These are phyloP conservation scores for Triplophysa yarkandensis DNA, from an alignment of 2,797 vertebrate species.

Conservation along the genomic window DNA sequence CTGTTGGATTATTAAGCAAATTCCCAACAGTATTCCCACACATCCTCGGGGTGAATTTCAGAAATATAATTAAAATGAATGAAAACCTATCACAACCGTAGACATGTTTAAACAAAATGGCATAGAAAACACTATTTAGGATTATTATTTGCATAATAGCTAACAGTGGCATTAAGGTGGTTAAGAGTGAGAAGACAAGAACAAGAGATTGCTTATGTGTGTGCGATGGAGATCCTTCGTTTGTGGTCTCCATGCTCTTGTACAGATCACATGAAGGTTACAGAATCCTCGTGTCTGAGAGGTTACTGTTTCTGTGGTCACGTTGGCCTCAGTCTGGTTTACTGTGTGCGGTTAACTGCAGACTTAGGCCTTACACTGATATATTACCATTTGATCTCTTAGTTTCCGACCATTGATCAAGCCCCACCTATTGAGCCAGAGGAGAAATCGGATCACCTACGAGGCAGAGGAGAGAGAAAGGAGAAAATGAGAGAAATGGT, in stretches of 20 bases:
- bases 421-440: constrained; percentile 80
- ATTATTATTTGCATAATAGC: constrained; percentile 25
- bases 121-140: constrained; percentile 12
- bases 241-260: constrained; percentile 51
- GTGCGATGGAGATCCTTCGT: not conserved
- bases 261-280: constrained; percentile 55
- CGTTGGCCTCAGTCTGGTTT: constrained; percentile 33
- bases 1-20: constrained; percentile 37
- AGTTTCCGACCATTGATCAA: constrained; percentile 99
- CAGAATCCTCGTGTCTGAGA: constrained; percentile 30
- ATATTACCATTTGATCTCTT: constrained; percentile 92
- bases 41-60: constrained; percentile 57
- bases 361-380: constrained; percentile 84
- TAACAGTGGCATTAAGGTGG: not conserved
- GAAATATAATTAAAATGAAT: constrained; percentile 34
- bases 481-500: constrained; percentile 61
- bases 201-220: constrained; percentile 39
- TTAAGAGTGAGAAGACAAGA: not conserved
- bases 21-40: constrained; percentile 55
- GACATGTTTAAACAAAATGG: constrained; percentile 22
- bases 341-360: constrained; percentile 54
- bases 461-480: constrained; percentile 68
- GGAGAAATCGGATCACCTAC: constrained; percentile 89
- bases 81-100: constrained; percentile 22
- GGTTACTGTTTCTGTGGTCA: constrained; percentile 54